phyloP scores from a whole-genome alignment of 2,797 vertebrate genomes.

The Lemur catta region DNA sequence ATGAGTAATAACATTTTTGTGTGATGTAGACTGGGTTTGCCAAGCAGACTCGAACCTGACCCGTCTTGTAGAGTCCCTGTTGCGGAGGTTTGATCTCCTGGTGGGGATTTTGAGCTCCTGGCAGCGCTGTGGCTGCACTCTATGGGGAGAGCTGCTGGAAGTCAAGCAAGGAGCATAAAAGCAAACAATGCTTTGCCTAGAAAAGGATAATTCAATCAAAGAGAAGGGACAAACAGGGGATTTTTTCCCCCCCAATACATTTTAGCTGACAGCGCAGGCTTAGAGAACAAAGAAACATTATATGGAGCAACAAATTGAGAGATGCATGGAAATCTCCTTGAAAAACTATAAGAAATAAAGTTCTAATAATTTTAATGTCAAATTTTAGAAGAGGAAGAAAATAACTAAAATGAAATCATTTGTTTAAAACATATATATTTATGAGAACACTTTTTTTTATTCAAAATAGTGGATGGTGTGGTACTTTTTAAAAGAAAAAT shows the following conservation, averaged over 20 bases:
- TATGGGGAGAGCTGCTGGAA: slow-evolving; percentile 29
- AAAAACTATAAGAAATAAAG: neutral
- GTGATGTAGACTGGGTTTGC: neutral
- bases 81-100: slow-evolving; percentile 49
- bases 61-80: slow-evolving; percentile 36
- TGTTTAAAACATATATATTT: neutral
- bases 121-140: neutral
- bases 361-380: neutral
- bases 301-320: neutral
- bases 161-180: neutral
- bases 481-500: neutral
- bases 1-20: neutral
- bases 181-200: slow-evolving; percentile 17
- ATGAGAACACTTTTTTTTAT: neutral
- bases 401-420: neutral
- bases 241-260: too few relatives aligned
- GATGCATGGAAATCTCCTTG: neutral
- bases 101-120: neutral
- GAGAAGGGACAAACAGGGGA: neutral
- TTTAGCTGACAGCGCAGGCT: neutral
- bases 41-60: neutral
- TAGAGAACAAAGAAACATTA: neutral
- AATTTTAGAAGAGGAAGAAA: neutral
- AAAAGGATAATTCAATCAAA: slow-evolving; percentile 47
- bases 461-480: neutral